phyloP scores from a whole-genome alignment of 2,888 invertebrate species.

The Drosophila heteroneura region DNA sequence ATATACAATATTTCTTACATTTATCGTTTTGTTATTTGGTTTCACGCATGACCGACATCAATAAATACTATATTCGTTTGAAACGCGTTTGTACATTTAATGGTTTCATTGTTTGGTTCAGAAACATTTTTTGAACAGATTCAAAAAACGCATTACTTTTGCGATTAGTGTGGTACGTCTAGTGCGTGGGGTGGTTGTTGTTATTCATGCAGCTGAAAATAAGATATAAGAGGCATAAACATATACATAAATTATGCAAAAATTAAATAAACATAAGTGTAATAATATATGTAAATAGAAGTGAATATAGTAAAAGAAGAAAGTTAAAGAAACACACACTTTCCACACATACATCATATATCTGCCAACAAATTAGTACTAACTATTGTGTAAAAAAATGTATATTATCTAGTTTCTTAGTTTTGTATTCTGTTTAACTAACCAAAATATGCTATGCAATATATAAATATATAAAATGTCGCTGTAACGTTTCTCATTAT shows the following conservation, averaged over 20 bases:
- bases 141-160: slow-evolving; percentile 83
- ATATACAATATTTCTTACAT: slow-evolving; percentile 24
- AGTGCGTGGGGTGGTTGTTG: slow-evolving; percentile 83
- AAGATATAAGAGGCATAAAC: slow-evolving; percentile 70
- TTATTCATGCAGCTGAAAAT: slow-evolving; percentile 85
- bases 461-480: slow-evolving; percentile 44
- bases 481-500: slow-evolving; percentile 28
- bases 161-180: slow-evolving; percentile 83
- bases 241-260: slow-evolving; percentile 46
- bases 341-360: slow-evolving; percentile 8
- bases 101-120: slow-evolving; percentile 49
- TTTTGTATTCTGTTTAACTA: slow-evolving; percentile 20
- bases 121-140: slow-evolving; percentile 84
- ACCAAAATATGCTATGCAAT: slow-evolving; percentile 41
- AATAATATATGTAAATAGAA: background rate
- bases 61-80: slow-evolving; percentile 18
- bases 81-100: slow-evolving; percentile 42
- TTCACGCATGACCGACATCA: slow-evolving; percentile 32
- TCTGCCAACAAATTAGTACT: slow-evolving; percentile 6
- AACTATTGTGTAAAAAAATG: slow-evolving; percentile 18
- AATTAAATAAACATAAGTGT: slow-evolving; percentile 17
- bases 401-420: slow-evolving; percentile 21
- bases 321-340: background rate
- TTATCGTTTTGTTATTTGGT: slow-evolving; percentile 7
- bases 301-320: slow-evolving; percentile 1